phyloP scores from a whole-genome alignment of 2,113 vertebrate species.

The Carassius auratus region DNA sequence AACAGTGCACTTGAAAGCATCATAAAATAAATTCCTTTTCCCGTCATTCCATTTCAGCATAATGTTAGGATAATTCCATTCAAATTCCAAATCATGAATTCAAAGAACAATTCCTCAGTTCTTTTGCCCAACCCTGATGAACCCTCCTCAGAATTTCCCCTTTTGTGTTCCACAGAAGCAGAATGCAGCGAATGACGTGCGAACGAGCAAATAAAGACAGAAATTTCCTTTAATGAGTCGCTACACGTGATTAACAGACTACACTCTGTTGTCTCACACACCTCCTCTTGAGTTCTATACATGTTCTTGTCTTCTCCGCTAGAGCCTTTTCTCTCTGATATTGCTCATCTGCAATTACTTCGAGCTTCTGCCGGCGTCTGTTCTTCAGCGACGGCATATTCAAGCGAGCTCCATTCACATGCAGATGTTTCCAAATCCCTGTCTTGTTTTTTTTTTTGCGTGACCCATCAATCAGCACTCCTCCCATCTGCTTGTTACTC shows the following conservation, averaged over 20 bases:
- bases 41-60: not conserved
- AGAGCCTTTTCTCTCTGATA: slow-evolving; percentile 52
- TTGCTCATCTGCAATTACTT: slow-evolving; percentile 75
- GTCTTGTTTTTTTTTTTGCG: slow-evolving; percentile 49
- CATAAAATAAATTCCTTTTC: not conserved
- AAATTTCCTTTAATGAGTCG: not conserved
- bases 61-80: not conserved
- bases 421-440: slow-evolving; percentile 89
- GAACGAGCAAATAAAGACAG: not conserved
- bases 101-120: not conserved
- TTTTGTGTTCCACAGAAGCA: not conserved
- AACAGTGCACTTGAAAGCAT: not conserved
- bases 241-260: not conserved
- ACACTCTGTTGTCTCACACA: slow-evolving; percentile 19
- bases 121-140: not conserved
- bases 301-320: slow-evolving; percentile 51
- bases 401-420: slow-evolving; percentile 84
- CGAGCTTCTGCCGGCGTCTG: slow-evolving; percentile 66
- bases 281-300: slow-evolving; percentile 46
- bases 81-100: not conserved
- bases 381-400: slow-evolving; percentile 63
- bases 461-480: slow-evolving; percentile 21
- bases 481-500: slow-evolving; percentile 56
- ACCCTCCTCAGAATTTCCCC: not conserved
- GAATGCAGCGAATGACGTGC: not conserved